phyloP scores from a whole-genome alignment of 1,140 invertebrate genomes.

The Aphis gossypii region DNA sequence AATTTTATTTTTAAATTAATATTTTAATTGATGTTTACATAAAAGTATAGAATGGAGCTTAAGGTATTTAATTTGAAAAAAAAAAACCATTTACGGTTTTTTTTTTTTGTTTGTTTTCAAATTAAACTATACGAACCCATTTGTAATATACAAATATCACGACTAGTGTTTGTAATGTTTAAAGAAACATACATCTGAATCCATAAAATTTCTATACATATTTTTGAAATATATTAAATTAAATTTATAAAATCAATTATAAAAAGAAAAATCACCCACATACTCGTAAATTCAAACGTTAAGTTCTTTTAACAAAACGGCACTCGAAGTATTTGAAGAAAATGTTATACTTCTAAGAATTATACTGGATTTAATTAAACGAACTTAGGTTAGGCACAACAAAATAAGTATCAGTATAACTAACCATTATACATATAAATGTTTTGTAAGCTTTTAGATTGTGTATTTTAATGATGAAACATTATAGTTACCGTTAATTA shows the following conservation, averaged over 20 bases:
- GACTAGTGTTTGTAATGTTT: not conserved
- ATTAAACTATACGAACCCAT: not conserved
- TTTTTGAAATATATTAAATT: not conserved
- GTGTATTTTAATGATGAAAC: not conserved
- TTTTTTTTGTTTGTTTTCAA: not conserved
- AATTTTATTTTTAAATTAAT: no score
- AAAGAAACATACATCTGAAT: not conserved
- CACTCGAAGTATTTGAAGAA: not conserved
- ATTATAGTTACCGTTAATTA: not conserved
- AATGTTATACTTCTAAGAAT: not conserved
- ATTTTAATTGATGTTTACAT: not conserved
- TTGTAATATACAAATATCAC: not conserved
- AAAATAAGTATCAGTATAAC: not conserved
- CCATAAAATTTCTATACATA: not conserved
- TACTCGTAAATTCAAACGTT: not conserved
- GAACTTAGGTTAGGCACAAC: not conserved
- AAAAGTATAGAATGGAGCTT: not conserved
- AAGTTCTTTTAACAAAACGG: not conserved
- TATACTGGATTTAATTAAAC: not conserved
- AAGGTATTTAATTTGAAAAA: not conserved
- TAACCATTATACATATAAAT: not conserved
- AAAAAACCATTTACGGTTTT: not conserved
- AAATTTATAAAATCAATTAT: not conserved
- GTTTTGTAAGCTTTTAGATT: not conserved
- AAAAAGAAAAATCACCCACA: not conserved